Conservation (phyloP, 2,888 invertebrate genomes). For the Drosophila robusta region DNA sequence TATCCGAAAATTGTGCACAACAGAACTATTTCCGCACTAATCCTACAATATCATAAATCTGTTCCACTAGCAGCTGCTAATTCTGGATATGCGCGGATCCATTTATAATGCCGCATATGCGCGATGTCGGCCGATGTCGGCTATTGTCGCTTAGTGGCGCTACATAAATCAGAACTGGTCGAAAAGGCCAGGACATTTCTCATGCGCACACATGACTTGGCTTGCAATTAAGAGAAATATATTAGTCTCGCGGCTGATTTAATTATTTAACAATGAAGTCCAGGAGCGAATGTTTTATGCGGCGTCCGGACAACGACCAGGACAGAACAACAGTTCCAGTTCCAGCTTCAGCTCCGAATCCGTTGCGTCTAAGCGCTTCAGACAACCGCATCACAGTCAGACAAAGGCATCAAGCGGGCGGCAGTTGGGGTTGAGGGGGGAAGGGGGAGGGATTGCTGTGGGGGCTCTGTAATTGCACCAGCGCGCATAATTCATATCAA, state of each 20-base stretch:
- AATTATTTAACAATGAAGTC: conserved; percentile 84
- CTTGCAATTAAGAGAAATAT: conserved; percentile 83
- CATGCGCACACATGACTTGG: conserved; percentile 55
- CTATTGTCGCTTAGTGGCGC: conserved; percentile 44
- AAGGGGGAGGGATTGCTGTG: conserved; percentile 34
- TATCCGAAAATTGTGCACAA: too few species aligned
- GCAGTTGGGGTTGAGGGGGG: background rate
- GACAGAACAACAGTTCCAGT: conserved; percentile 2
- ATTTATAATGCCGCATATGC: conserved; percentile 58
- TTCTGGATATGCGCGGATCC: conserved; percentile 8
- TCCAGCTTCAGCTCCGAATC: conserved; percentile 7
- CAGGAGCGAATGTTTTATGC: conserved; percentile 54
- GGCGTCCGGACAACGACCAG: conserved; percentile 18
- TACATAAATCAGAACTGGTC: conserved; percentile 67
- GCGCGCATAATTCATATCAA: conserved; percentile 84
- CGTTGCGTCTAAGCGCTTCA: conserved; percentile 50
- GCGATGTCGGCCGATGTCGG: conserved; percentile 42
- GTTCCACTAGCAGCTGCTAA: conserved; percentile 21
- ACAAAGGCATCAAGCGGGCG: conserved; percentile 71
- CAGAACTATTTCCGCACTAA: too few species aligned
- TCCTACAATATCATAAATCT: conserved; percentile 1
- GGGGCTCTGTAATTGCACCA: conserved; percentile 82
- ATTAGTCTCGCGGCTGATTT: conserved; percentile 84
- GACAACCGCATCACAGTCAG: conserved; percentile 77
- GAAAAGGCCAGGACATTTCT: conserved; percentile 60